Evolutionary conservation across 1,140 invertebrate genomes (phyloP).

Genomic region (Drosophila navojoa): DNA sequence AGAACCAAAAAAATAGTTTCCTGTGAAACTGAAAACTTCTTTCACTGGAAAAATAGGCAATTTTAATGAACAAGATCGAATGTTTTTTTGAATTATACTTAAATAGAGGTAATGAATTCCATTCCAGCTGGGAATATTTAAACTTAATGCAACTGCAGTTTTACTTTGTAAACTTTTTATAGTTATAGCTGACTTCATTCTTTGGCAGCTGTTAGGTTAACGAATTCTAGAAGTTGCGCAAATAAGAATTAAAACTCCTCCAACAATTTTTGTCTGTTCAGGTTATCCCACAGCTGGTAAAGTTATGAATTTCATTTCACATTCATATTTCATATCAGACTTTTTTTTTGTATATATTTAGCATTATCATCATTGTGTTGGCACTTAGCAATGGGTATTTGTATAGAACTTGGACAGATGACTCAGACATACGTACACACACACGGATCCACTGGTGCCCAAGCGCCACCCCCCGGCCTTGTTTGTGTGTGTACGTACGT

Average conservation of each 20-base stretch:
- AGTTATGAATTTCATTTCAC: neutral
- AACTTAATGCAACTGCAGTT: too few species aligned
- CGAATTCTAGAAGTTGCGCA: too few species aligned
- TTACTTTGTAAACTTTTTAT: too few species aligned
- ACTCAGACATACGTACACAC: conserved; percentile 23
- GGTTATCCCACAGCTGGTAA: neutral
- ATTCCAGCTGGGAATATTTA: too few species aligned
- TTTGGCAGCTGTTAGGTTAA: too few species aligned
- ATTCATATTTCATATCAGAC: conserved; percentile 13
- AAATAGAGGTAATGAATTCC: too few species aligned
- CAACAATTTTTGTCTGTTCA: too few species aligned
- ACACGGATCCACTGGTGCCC: conserved; percentile 1
- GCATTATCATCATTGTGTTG: conserved; percentile 38
- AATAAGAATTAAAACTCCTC: too few species aligned
- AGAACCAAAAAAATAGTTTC: conserved; percentile 17
- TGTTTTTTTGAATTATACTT: neutral
- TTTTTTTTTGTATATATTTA: conserved; percentile 17
- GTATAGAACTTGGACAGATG: conserved; percentile 24
- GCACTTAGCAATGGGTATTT: conserved; percentile 30
- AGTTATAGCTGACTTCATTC: too few species aligned
- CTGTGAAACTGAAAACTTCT: neutral
- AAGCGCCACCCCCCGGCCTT: conserved; percentile 1
- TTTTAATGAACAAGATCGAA: neutral
- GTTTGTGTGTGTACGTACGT: conserved; percentile 14
- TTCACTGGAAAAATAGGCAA: conserved; percentile 3